Conservation (phyloP, 2,888 invertebrate genomes). For the Caenorhabditis virilis region DNA sequence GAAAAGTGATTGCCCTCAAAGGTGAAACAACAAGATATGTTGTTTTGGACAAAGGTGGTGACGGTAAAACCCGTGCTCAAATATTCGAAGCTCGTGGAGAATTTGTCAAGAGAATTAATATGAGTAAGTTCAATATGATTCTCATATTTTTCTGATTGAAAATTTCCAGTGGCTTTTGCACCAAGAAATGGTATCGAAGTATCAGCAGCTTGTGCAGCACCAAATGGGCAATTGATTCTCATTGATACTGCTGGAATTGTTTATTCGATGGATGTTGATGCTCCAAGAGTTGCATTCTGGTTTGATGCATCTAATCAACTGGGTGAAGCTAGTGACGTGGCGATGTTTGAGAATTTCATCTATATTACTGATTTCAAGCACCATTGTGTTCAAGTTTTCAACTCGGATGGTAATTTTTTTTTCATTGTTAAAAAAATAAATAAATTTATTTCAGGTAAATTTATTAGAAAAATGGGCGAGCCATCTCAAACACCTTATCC, state of each 20-base stretch:
- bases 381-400: conserved; percentile 61
- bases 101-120: conserved; percentile 49
- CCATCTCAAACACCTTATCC: conserved; percentile 63
- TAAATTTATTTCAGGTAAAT: conserved; percentile 48
- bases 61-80: conserved; percentile 50
- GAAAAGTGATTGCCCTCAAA: conserved; percentile 55
- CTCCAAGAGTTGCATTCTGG: conserved; percentile 45
- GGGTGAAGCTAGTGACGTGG: conserved; percentile 60
- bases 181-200: conserved; percentile 52
- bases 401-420: conserved; percentile 54
- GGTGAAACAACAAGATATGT: conserved; percentile 48
- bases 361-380: conserved; percentile 64
- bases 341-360: conserved; percentile 55
- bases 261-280: conserved; percentile 47
- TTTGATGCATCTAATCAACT: conserved; percentile 52
- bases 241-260: conserved; percentile 57
- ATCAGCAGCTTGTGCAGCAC: conserved; percentile 46
- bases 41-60: conserved; percentile 51
- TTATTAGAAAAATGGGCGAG: conserved; percentile 61
- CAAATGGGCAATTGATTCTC: conserved; percentile 53
- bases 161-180: conserved; percentile 26
- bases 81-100: conserved; percentile 51
- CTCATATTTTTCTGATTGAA: neutral
- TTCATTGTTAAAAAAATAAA: neutral
- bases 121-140: conserved; percentile 19